Percentiles rank a stretch among this genome's conserved stretches.
Conservation (phyloP, 2,113 vertebrate species). For the Cebus imitator region DNA sequence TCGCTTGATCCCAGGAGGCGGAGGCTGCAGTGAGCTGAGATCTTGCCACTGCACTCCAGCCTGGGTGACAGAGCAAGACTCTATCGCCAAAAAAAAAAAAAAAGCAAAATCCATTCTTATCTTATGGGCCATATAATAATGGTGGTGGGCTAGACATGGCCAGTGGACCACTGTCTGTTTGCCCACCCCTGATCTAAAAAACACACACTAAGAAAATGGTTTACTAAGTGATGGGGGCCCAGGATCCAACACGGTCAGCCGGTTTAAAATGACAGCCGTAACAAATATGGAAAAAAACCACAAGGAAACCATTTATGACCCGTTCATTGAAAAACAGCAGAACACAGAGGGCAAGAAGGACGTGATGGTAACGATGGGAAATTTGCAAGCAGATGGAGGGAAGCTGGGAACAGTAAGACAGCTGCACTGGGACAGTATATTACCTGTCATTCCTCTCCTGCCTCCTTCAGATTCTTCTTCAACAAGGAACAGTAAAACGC, state of each 20-base stretch:
- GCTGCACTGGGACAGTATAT: too few relatives aligned
- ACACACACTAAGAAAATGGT: not conserved
- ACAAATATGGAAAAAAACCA: not conserved
- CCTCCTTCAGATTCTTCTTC: not conserved
- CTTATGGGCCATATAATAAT: not conserved
- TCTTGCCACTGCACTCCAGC: too few relatives aligned
- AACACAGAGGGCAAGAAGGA: too few relatives aligned
- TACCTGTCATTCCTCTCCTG: not conserved
- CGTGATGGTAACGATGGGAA: rapidly evolving
- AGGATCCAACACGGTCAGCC: rapidly evolving
- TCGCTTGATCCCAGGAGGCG: too few relatives aligned
- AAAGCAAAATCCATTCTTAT: not conserved
- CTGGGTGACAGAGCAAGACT: too few relatives aligned
- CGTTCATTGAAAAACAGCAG: not conserved
- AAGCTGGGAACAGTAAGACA: not conserved
- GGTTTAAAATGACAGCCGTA: not conserved
- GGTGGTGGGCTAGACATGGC: not conserved
- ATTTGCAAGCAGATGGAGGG: rapidly evolving
- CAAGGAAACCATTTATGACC: not conserved
- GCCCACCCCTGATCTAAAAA: too few relatives aligned
- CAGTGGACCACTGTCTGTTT: rapidly evolving
- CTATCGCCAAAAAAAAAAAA: not conserved
- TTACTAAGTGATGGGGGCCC: too few relatives aligned
- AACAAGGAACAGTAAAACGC: not conserved
- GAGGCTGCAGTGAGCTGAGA: too few relatives aligned